Evolutionary conservation across 2,888 invertebrate genomes (phyloP).

Genomic region (Gymnosoma rotundatum): DNA sequence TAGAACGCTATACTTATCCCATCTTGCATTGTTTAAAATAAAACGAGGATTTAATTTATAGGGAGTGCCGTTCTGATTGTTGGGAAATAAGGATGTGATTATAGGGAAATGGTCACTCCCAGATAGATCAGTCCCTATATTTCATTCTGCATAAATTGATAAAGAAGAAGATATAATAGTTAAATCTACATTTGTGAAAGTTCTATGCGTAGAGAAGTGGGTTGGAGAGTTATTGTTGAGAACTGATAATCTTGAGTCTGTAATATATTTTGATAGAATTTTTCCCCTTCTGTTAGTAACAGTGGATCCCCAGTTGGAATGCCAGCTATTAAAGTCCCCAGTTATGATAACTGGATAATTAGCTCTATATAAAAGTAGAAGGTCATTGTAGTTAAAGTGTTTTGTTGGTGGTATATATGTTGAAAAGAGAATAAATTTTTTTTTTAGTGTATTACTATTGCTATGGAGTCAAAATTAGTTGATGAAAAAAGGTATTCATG

Average conservation of each 20-base stretch:
- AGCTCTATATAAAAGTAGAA: no score
- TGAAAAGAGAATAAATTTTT: no score
- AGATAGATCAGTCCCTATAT: not conserved
- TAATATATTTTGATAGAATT: no score
- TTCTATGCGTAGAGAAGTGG: not conserved
- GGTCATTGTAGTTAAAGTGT: no score
- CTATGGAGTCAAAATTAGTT: no score
- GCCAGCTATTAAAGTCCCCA: no score
- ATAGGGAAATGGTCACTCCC: constrained; percentile 7
- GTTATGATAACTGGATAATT: no score
- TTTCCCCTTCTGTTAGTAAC: no score
- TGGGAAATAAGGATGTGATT: not conserved
- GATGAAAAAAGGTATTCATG: no score
- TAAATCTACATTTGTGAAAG: not conserved
- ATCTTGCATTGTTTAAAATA: not conserved
- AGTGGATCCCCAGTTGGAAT: no score
- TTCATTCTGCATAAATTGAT: not conserved
- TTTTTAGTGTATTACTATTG: no score
- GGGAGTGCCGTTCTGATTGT: not conserved
- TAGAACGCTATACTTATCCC: not conserved
- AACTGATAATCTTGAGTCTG: not conserved
- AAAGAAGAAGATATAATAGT: constrained; percentile 1
- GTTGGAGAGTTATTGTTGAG: not conserved
- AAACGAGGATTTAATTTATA: not conserved
- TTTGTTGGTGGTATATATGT: no score